Conservation (phyloP, 2,113 vertebrate species). For the Guaruba guarouba region DNA sequence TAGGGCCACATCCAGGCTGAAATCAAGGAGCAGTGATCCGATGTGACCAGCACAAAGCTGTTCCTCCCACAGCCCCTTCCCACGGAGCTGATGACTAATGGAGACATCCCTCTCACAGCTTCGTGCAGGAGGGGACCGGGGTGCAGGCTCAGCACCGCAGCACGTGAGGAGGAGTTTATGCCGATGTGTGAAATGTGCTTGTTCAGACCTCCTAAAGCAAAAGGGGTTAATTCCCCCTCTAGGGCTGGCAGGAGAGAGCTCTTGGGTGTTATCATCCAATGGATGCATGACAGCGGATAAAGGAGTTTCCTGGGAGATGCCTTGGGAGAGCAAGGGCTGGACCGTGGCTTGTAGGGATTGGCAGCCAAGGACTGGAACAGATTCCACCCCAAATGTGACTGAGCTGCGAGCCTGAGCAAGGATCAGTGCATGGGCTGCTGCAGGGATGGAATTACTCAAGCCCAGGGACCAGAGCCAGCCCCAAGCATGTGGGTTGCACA, state of each 20-base stretch:
- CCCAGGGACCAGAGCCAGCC: too few species aligned
- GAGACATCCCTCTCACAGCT: not conserved
- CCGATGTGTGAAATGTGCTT: not conserved
- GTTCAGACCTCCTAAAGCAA: not conserved
- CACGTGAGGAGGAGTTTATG: not conserved
- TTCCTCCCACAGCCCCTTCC: slow-evolving; percentile 45
- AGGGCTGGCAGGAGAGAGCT: not conserved
- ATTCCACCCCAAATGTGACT: not conserved
- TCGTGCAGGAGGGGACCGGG: not conserved
- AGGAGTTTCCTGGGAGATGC: slow-evolving; percentile 22
- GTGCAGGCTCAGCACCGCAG: not conserved
- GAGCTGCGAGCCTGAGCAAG: not conserved
- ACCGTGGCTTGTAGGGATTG: not conserved
- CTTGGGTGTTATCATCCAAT: not conserved
- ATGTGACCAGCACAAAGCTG: slow-evolving; percentile 2
- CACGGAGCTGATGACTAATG: not conserved
- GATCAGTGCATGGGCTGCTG: rapidly evolving
- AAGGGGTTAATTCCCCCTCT: not conserved
- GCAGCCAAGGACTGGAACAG: not conserved
- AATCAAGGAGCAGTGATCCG: not conserved
- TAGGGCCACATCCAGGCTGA: not conserved
- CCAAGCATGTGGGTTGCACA: too few species aligned
- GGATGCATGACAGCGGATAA: not conserved
- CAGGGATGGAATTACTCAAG: too few species aligned
- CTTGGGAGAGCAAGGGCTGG: not conserved